Evolutionary conservation across 2,888 invertebrate species (phyloP).

Genomic region (Ochropleura plecta): DNA sequence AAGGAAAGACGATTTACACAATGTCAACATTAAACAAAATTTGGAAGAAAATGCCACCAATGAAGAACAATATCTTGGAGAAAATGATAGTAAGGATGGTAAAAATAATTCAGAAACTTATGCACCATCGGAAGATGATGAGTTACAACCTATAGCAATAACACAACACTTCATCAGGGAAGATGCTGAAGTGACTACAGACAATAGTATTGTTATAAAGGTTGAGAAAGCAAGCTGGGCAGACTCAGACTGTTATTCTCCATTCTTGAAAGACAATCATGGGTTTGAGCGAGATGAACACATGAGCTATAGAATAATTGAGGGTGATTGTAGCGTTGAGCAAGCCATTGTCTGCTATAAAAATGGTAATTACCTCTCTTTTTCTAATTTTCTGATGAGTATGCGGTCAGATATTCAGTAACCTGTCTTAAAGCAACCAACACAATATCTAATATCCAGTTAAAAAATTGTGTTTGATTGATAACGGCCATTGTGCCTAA

Average conservation of each 20-base stretch:
- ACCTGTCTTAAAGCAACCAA: neutral
- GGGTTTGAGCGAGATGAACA: slow-evolving; percentile 71
- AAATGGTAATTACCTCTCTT: slow-evolving; percentile 72
- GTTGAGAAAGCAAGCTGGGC: slow-evolving; percentile 61
- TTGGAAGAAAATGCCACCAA: neutral
- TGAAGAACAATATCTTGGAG: neutral
- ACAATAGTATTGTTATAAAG: slow-evolving; percentile 60
- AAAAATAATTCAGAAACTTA: slow-evolving; percentile 14
- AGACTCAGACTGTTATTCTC: slow-evolving; percentile 64
- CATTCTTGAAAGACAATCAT: slow-evolving; percentile 77
- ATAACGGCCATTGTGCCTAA: neutral
- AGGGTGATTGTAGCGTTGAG: slow-evolving; percentile 73
- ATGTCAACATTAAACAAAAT: slow-evolving; percentile 19
- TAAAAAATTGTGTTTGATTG: neutral
- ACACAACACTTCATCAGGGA: slow-evolving; percentile 37
- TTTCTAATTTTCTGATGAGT: too few relatives aligned
- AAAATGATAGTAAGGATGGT: neutral
- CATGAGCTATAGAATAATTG: slow-evolving; percentile 68
- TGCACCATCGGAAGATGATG: slow-evolving; percentile 33
- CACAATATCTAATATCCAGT: neutral
- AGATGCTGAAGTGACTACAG: slow-evolving; percentile 24
- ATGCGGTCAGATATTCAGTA: neutral
- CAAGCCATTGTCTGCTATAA: slow-evolving; percentile 73
- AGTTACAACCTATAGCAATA: slow-evolving; percentile 44
- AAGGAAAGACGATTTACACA: neutral